These are phyloP conservation scores for Rhynchomys soricoides DNA, from an alignment of 2,113 vertebrate species.

Conservation along the genomic window DNA sequence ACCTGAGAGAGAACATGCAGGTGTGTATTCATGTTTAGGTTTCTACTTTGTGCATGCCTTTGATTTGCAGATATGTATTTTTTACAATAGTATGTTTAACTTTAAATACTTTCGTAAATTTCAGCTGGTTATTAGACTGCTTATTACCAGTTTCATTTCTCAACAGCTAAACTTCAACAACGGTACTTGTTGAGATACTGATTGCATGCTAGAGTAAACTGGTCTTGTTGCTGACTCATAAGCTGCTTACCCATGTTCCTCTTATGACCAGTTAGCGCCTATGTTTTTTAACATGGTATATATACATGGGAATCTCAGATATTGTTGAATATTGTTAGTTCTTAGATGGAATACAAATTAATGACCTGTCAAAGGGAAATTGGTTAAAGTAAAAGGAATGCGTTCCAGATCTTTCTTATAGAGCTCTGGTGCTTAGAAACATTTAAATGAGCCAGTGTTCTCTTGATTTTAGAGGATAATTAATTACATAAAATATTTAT, in stretches of 20 bases:
- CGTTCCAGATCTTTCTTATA: neutral
- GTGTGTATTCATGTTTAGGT: slow-evolving; percentile 82
- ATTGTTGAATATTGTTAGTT: neutral
- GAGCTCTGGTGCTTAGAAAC: neutral
- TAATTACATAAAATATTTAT: slow-evolving; percentile 29
- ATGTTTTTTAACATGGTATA: neutral
- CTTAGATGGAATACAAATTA: neutral
- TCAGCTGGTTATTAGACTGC: neutral
- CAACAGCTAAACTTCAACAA: neutral
- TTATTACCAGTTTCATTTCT: neutral
- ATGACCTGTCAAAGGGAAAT: neutral
- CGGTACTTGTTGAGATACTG: neutral
- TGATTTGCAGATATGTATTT: neutral
- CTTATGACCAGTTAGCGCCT: neutral
- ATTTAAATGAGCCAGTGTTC: neutral
- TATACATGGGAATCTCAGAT: neutral
- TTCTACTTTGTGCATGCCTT: neutral
- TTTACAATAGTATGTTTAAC: neutral
- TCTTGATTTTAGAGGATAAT: slow-evolving; percentile 43
- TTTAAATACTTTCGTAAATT: neutral
- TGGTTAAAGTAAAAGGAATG: neutral
- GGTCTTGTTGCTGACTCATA: neutral
- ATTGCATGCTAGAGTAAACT: neutral
- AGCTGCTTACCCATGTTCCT: neutral
- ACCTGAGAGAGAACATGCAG: slow-evolving; percentile 99